phyloP scores from a whole-genome alignment of 2,797 vertebrate genomes.

The Xyrichtys novacula region DNA sequence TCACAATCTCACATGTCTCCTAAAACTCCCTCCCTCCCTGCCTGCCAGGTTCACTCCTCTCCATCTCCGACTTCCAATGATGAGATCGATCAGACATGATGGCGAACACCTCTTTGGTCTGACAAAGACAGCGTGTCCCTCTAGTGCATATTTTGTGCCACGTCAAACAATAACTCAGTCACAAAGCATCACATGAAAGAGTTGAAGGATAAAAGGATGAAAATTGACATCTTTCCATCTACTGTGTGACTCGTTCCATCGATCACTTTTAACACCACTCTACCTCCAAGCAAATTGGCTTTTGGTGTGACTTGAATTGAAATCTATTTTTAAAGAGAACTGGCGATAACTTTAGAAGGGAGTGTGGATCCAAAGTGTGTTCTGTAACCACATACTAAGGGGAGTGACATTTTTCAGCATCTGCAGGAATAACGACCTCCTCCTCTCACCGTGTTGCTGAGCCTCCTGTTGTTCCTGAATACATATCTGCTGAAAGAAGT shows the following conservation, averaged over 20 bases:
- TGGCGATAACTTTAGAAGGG: neutral
- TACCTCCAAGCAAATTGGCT: neutral
- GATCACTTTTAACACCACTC: constrained; percentile 8
- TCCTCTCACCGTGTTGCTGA: constrained; percentile 2
- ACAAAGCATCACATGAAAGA: neutral
- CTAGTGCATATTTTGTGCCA: constrained; percentile 18
- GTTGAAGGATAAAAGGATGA: constrained; percentile 9
- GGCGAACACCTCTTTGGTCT: constrained; percentile 35
- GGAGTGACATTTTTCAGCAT: neutral
- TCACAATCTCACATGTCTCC: constrained; percentile 8
- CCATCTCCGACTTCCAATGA: constrained; percentile 43
- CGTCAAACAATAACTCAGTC: constrained; percentile 8
- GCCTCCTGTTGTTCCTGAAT: constrained; percentile 27
- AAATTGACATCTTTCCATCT: neutral
- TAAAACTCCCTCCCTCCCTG: constrained; percentile 17
- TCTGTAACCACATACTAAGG: neutral
- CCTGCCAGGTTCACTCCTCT: constrained; percentile 24
- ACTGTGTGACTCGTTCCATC: constrained; percentile 12
- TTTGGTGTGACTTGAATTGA: constrained; percentile 8
- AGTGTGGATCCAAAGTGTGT: neutral
- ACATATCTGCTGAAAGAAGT: neutral
- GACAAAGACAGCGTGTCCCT: constrained; percentile 44
- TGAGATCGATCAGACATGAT: constrained; percentile 50
- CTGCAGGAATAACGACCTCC: constrained; percentile 9
- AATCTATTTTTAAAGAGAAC: neutral